phyloP scores from a whole-genome alignment of 1,140 invertebrate species.

The Temnothorax curvispinosus region DNA sequence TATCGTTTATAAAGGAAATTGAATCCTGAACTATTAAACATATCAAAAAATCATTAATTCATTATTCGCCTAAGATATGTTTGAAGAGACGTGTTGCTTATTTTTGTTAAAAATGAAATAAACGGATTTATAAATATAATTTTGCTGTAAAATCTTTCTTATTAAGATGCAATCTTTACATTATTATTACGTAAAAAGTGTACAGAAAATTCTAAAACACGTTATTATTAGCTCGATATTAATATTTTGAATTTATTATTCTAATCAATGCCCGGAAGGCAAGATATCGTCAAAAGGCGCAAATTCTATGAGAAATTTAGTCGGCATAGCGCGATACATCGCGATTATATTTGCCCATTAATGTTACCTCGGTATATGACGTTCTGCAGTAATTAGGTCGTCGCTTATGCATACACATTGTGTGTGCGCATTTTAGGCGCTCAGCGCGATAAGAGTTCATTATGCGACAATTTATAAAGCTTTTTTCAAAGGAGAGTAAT shows the following conservation, averaged over 20 bases:
- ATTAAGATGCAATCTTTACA: background rate
- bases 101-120: background rate
- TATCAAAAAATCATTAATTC: background rate
- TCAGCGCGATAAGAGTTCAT: constrained; percentile 12
- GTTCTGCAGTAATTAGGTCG: constrained; percentile 69
- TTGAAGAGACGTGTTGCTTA: background rate
- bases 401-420: constrained; percentile 54
- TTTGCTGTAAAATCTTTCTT: background rate
- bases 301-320: constrained; percentile 66
- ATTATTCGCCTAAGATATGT: background rate
- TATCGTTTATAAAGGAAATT: background rate
- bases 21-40: background rate
- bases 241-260: background rate
- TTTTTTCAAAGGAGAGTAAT: background rate
- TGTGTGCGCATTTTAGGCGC: constrained; percentile 46
- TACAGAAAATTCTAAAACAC: background rate
- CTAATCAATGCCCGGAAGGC: background rate
- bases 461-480: background rate
- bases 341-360: constrained; percentile 63
- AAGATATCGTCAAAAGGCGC: background rate
- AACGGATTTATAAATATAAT: background rate
- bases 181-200: background rate
- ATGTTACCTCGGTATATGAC: constrained; percentile 55
- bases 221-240: background rate
- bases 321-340: constrained; percentile 33